phyloP scores from a whole-genome alignment of 1,140 invertebrate genomes.

The Anadara kagoshimensis region DNA sequence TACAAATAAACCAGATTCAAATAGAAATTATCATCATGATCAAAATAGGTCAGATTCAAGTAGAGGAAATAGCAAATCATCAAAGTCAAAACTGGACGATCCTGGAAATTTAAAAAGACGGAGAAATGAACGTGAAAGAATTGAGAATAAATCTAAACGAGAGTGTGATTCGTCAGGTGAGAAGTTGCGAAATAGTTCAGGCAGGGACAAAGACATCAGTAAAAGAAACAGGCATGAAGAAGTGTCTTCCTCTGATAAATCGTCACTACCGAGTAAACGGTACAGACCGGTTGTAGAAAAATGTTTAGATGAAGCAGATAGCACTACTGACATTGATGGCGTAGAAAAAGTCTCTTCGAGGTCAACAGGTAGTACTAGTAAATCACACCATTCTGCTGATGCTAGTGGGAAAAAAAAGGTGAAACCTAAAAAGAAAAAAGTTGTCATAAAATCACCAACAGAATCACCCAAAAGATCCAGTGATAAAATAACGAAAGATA shows the following conservation, averaged over 20 bases:
- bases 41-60: too few relatives aligned
- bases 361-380: neutral
- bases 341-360: constrained; percentile 2
- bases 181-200: constrained; percentile 17
- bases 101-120: neutral
- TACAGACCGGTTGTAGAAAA: too few relatives aligned
- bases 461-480: neutral
- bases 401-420: too few relatives aligned
- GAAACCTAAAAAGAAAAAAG: constrained; percentile 24
- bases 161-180: neutral
- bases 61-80: too few relatives aligned
- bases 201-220: neutral
- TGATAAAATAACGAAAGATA: neutral
- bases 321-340: constrained; percentile 22
- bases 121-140: neutral
- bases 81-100: too few relatives aligned
- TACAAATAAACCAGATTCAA: too few relatives aligned
- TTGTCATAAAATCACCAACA: neutral
- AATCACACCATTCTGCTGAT: neutral
- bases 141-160: neutral
- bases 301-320: constrained; percentile 25
- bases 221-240: neutral
- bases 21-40: too few relatives aligned
- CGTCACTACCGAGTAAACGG: neutral
- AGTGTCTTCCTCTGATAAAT: neutral